Conservation (phyloP, 1,140 invertebrate genomes). For the Caenorhabditis brenneri region DNA sequence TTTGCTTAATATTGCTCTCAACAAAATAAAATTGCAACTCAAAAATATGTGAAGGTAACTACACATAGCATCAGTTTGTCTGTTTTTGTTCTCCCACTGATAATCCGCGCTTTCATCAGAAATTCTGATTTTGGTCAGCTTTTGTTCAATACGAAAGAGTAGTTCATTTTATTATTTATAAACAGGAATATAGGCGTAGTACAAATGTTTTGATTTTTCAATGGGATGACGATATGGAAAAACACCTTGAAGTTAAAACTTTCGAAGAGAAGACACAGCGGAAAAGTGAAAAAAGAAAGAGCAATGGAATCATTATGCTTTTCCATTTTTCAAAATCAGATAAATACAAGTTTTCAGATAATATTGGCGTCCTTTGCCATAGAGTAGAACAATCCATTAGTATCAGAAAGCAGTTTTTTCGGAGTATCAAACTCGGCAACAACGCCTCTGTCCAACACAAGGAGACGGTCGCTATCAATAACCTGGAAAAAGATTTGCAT, state of each 20-base stretch:
- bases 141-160: too few species aligned
- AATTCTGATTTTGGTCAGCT: not conserved
- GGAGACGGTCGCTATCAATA: conserved; percentile 30
- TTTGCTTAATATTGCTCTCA: too few species aligned
- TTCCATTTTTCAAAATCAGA: not conserved
- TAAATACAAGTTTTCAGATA: not conserved
- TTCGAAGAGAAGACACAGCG: not conserved
- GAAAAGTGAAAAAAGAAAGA: not conserved
- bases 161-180: too few species aligned
- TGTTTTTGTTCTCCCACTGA: too few species aligned
- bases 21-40: too few species aligned
- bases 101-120: too few species aligned
- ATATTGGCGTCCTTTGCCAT: conserved; percentile 75
- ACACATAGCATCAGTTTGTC: too few species aligned
- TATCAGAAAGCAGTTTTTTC: conserved; percentile 77
- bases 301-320: conserved; percentile 29
- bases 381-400: conserved; percentile 78
- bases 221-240: not conserved
- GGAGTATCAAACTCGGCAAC: conserved; percentile 83
- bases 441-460: conserved; percentile 80
- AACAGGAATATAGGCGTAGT: too few species aligned
- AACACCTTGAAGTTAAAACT: not conserved
- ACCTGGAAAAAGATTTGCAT: not conserved
- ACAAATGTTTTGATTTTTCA: too few species aligned
- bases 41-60: too few species aligned